Conservation (phyloP, 2,888 invertebrate genomes). For the Aporophyla lueneburgensis region DNA sequence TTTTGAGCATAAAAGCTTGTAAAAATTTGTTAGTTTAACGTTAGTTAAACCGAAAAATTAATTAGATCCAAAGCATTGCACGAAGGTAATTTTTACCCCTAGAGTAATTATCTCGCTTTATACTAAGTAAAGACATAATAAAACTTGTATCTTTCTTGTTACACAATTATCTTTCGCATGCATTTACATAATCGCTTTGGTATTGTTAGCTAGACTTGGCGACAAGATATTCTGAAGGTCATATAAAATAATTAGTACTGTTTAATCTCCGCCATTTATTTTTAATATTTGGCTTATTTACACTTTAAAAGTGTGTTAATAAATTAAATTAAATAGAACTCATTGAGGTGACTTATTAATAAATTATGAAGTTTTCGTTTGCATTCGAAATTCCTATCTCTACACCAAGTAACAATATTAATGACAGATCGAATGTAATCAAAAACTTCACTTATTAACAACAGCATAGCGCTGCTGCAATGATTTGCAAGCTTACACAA, state of each 20-base stretch:
- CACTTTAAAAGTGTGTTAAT: constrained; percentile 63
- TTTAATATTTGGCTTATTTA: constrained; percentile 46
- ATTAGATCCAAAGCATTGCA: constrained; percentile 18
- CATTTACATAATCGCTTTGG: constrained; percentile 55
- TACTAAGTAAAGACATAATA: constrained; percentile 46
- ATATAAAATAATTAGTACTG: constrained; percentile 25
- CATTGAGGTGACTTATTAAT: constrained; percentile 9
- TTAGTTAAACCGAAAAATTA: too few species aligned
- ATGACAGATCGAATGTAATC: constrained; percentile 6
- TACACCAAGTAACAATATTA: constrained; percentile 49
- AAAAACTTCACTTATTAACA: constrained; percentile 11
- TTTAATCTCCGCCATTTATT: constrained; percentile 51
- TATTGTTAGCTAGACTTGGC: constrained; percentile 46
- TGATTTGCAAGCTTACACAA: background rate
- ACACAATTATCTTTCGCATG: constrained; percentile 34
- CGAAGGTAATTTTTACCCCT: constrained; percentile 11
- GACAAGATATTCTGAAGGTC: constrained; percentile 52
- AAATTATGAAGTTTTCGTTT: constrained; percentile 33
- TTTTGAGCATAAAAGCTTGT: too few species aligned
- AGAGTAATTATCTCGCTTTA: constrained; percentile 37
- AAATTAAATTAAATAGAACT: constrained; percentile 51
- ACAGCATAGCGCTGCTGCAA: background rate
- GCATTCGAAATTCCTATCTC: constrained; percentile 44
- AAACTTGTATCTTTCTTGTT: constrained; percentile 55
- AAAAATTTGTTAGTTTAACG: too few species aligned